Percentiles rank a stretch among this genome's conserved stretches.
phyloP scores from a whole-genome alignment of 2,113 vertebrate species.

The Rhinolophus ferrumequinum region DNA sequence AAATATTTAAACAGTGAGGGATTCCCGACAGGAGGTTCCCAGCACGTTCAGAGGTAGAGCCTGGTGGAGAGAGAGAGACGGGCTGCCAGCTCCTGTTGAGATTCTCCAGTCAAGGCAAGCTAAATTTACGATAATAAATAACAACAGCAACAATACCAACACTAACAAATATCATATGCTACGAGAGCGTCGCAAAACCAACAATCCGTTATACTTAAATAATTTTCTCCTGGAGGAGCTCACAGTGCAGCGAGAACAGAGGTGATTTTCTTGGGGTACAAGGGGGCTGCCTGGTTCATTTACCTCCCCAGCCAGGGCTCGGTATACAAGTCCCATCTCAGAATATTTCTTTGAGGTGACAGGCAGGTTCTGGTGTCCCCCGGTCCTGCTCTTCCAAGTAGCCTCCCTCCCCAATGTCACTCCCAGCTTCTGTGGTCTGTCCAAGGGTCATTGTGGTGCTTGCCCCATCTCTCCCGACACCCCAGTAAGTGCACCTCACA shows the following conservation, averaged over 20 bases:
- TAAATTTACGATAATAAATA: slow-evolving; percentile 77
- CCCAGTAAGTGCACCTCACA: not conserved
- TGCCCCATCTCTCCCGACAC: too few species aligned
- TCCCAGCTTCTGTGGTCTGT: not conserved
- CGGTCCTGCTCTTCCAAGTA: not conserved
- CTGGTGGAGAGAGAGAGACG: not conserved
- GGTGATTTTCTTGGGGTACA: not conserved
- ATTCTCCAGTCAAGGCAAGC: slow-evolving; percentile 36
- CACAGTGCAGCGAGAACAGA: slow-evolving; percentile 53
- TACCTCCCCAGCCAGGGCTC: not conserved
- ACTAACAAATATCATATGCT: slow-evolving; percentile 42
- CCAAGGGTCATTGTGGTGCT: not conserved
- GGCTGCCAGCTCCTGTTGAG: not conserved
- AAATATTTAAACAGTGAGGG: slow-evolving; percentile 79
- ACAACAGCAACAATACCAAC: slow-evolving; percentile 10
- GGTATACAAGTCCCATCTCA: not conserved
- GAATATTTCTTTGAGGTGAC: slow-evolving; percentile 16
- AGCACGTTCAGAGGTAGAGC: slow-evolving; percentile 67
- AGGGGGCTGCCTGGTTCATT: not conserved
- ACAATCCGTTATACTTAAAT: slow-evolving; percentile 45
- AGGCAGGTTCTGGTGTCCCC: not conserved
- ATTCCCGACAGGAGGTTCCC: slow-evolving; percentile 33
- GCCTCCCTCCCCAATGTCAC: not conserved
- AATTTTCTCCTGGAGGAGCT: slow-evolving; percentile 54
- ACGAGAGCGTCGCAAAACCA: not conserved